Percentiles rank a stretch among this genome's conserved stretches.
These are phyloP conservation scores for Notoglanidium macrostoma DNA, from an alignment of 2,797 vertebrate genomes.

Conservation along the genomic window DNA sequence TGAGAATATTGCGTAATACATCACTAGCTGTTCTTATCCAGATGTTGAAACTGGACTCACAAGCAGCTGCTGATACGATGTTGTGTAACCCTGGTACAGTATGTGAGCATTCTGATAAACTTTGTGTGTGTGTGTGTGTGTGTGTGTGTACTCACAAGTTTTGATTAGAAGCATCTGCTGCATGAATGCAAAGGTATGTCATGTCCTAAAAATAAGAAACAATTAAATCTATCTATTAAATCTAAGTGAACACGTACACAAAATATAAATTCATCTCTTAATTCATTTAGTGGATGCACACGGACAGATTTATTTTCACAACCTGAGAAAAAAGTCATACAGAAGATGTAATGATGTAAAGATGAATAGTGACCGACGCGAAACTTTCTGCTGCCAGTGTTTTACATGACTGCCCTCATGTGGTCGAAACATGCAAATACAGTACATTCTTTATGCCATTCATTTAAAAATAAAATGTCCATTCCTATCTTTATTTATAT, in stretches of 20 bases:
- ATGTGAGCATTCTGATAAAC: constrained; percentile 33
- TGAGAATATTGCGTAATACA: not conserved
- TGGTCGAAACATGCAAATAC: constrained; percentile 54
- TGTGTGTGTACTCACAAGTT: constrained; percentile 82
- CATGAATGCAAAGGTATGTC: constrained; percentile 87
- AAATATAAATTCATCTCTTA: not conserved
- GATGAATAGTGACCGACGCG: not conserved
- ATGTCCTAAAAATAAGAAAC: constrained; percentile 74
- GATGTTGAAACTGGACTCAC: not conserved
- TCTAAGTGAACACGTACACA: not conserved
- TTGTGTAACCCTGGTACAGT: not conserved
- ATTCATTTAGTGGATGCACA: not conserved
- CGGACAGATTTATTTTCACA: not conserved
- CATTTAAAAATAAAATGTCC: not conserved
- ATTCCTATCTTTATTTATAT: not conserved
- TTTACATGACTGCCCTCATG: constrained; percentile 66
- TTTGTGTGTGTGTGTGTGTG: not conserved
- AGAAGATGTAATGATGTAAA: not conserved
- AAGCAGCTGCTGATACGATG: constrained; percentile 28
- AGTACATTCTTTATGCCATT: not conserved
- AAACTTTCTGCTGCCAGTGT: constrained; percentile 24
- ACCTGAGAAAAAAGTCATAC: not conserved
- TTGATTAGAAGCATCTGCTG: constrained; percentile 84
- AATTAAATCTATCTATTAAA: constrained; percentile 38
- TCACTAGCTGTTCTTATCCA: not conserved